phyloP scores from a whole-genome alignment of 2,888 invertebrate genomes.

The Steinernema scapterisci region DNA sequence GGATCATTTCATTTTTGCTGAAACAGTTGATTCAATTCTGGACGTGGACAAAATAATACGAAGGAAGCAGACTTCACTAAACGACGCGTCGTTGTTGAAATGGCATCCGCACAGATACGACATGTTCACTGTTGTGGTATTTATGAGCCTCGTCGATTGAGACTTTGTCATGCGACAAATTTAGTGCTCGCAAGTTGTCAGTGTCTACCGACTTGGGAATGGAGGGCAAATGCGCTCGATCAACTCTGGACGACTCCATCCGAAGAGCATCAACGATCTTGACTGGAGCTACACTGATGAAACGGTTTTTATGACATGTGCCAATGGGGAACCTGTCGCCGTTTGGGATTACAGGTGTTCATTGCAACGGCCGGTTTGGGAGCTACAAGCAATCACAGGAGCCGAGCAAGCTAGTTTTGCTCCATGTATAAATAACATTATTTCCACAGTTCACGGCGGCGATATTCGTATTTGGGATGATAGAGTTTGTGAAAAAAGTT shows the following conservation, averaged over 20 bases:
- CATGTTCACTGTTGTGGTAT: neutral
- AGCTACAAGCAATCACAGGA: conserved; percentile 8
- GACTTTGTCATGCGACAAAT: neutral
- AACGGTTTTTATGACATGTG: conserved; percentile 14
- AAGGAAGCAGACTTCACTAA: neutral
- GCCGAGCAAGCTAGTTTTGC: conserved; percentile 17
- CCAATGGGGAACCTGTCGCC: conserved; percentile 4
- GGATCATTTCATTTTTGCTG: conserved; percentile 17
- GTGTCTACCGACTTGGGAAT: neutral
- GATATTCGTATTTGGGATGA: conserved; percentile 19
- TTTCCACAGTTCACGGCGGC: conserved; percentile 3
- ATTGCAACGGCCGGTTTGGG: neutral
- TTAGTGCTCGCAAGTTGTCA: conserved; percentile 7
- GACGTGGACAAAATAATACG: neutral
- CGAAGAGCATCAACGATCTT: conserved; percentile 7
- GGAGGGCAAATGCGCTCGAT: neutral
- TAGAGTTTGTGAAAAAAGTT: neutral
- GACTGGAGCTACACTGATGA: conserved; percentile 25
- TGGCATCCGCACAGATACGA: conserved; percentile 7
- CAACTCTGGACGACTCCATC: conserved; percentile 3
- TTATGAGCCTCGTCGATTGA: neutral
- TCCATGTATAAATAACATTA: neutral
- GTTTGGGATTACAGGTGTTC: conserved; percentile 7
- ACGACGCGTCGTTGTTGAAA: neutral
- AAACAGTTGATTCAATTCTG: conserved; percentile 1